Evolutionary conservation across 2,888 invertebrate species (phyloP).

Genomic region (Noctua pronuba): DNA sequence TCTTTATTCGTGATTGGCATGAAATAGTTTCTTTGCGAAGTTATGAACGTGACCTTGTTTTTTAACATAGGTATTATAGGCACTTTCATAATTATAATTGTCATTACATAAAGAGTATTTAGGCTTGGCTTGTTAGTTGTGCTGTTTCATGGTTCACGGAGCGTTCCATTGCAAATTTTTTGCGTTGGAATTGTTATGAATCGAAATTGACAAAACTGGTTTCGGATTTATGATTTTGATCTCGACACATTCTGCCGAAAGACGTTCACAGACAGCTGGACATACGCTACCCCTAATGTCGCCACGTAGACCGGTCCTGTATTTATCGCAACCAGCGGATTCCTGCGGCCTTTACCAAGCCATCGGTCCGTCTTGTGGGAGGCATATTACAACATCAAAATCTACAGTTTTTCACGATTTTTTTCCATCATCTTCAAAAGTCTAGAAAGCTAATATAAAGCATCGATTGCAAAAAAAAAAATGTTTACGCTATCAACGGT

Average conservation of each 20-base stretch:
- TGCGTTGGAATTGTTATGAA: neutral
- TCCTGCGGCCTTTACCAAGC: neutral
- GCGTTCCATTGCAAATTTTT: neutral
- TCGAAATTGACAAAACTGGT: neutral
- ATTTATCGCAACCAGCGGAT: neutral
- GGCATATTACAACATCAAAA: neutral
- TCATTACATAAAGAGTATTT: slow-evolving; percentile 49
- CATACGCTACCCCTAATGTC: neutral
- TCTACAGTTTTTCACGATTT: too few relatives aligned
- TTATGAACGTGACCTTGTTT: slow-evolving; percentile 37
- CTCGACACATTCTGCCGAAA: neutral
- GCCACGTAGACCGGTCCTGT: neutral
- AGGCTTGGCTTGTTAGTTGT: slow-evolving; percentile 37
- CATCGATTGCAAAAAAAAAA: neutral
- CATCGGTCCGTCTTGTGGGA: neutral
- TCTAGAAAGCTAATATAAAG: neutral
- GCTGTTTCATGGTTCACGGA: slow-evolving; percentile 40
- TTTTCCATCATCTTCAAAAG: neutral
- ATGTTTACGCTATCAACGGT: slow-evolving; percentile 21
- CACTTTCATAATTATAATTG: slow-evolving; percentile 48
- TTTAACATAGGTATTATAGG: neutral
- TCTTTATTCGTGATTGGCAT: slow-evolving; percentile 17
- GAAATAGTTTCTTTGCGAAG: slow-evolving; percentile 22
- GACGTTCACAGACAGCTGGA: neutral
- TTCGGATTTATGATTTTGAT: neutral